A percentile compares a stretch with the other conserved stretches of the same genome.
Conservation (phyloP, 2,113 vertebrate genomes). For the Melanerpes formicivorus region DNA sequence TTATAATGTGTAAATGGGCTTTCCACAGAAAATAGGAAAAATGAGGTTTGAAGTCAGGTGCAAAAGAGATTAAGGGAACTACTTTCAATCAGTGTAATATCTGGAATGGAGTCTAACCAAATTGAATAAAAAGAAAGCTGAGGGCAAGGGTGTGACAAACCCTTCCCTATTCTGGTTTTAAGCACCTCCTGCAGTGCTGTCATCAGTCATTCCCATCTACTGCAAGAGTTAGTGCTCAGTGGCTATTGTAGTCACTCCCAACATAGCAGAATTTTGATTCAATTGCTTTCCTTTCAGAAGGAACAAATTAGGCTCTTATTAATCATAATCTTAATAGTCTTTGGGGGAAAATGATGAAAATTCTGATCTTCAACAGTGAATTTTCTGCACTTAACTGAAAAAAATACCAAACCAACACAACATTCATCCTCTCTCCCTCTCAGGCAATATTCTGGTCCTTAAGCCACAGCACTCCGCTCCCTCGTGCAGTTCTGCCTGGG, state of each 20-base stretch:
- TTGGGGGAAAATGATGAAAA: neutral
- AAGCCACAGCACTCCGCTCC: neutral
- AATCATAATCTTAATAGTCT: neutral
- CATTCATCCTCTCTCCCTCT: neutral
- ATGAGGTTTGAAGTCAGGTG: neutral
- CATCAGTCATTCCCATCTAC: neutral
- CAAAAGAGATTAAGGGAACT: neutral
- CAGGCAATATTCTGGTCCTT: neutral
- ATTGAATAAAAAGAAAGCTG: neutral
- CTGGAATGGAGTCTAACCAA: neutral
- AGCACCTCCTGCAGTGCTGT: neutral
- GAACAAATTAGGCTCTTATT: neutral
- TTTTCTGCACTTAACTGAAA: neutral
- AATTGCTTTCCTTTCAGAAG: neutral
- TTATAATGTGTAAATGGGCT: neutral
- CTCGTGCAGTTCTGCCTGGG: rapidly evolving
- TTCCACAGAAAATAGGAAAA: neutral
- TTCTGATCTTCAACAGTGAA: neutral
- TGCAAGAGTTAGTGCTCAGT: neutral
- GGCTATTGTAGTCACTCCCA: neutral
- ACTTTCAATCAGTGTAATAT: neutral
- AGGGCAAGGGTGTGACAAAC: neutral
- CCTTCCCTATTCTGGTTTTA: neutral
- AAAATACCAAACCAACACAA: neutral
- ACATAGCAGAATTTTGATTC: neutral